Conservation (phyloP, 1,140 invertebrate genomes). For the Drosophila triauraria region DNA sequence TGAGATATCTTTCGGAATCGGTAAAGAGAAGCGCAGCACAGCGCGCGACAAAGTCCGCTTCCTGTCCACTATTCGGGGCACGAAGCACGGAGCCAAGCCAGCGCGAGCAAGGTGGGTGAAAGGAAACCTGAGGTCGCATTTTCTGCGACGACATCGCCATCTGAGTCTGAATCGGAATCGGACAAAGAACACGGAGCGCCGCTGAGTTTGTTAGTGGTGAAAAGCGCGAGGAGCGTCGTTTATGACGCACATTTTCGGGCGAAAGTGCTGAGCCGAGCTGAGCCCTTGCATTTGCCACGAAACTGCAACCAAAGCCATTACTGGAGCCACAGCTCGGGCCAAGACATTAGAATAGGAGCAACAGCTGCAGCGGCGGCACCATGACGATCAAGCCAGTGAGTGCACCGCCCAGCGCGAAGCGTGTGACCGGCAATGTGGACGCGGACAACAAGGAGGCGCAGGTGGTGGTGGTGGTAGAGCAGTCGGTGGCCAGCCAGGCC, state of each 20-base stretch:
- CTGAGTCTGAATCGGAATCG: constrained; percentile 4
- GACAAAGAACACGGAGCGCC: constrained; percentile 40
- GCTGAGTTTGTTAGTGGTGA: constrained; percentile 12
- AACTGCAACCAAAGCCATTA: constrained; percentile 1
- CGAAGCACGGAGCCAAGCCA: background rate
- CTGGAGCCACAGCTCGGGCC: background rate
- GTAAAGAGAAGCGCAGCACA: background rate
- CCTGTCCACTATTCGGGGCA: background rate
- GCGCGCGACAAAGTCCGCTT: background rate
- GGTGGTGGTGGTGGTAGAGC: constrained; percentile 67
- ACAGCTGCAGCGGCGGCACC: constrained; percentile 19
- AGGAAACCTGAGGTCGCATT: constrained; percentile 36
- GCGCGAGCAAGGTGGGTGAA: constrained; percentile 23
- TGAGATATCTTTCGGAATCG: background rate
- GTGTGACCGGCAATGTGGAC: constrained; percentile 60
- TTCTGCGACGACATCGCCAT: constrained; percentile 40
- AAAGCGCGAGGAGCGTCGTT: constrained; percentile 15
- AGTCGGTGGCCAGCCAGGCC: constrained; percentile 70
- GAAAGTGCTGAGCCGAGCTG: constrained; percentile 10
- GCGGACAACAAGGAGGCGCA: constrained; percentile 67
- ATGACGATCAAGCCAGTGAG: constrained; percentile 82
- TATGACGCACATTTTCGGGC: constrained; percentile 16
- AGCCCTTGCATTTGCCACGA: constrained; percentile 9
- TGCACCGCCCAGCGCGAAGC: constrained; percentile 71
- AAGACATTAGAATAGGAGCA: constrained; percentile 6